Conservation (phyloP, 23 tunicate species). For the Ciona savignyi region DNA sequence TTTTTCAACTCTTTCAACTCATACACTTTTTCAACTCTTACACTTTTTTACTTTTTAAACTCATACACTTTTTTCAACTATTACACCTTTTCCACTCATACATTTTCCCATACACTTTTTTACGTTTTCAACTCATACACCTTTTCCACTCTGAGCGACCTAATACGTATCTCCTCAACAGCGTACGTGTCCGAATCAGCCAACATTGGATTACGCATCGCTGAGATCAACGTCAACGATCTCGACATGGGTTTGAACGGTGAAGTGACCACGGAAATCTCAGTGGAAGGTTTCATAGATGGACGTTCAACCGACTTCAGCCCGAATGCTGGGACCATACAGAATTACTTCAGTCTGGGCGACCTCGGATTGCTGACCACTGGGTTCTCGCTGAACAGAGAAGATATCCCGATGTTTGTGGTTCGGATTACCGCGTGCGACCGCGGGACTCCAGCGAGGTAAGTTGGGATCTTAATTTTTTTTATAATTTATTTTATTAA, state of each 20-base stretch:
- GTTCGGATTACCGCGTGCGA: constrained; percentile 68
- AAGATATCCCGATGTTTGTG: constrained; percentile 20
- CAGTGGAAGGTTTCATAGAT: constrained; percentile 3
- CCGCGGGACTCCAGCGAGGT: constrained; percentile 28
- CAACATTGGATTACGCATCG: constrained; percentile 41
- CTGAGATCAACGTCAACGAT: constrained; percentile 42
- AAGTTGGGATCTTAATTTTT: not conserved
- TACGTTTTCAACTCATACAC: no score
- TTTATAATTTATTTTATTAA: not conserved
- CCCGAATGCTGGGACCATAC: not conserved
- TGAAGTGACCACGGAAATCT: constrained; percentile 18
- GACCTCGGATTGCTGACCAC: constrained; percentile 42
- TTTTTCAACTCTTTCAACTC: not conserved
- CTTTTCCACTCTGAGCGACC: no score
- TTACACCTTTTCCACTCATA: no score
- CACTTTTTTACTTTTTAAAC: not conserved
- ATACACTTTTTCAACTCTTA: not conserved
- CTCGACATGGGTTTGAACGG: constrained; percentile 56
- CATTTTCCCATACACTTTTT: no score
- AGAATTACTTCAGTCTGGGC: constrained; percentile 22
- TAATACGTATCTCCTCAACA: no score
- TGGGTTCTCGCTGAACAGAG: constrained; percentile 40
- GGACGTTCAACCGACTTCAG: not conserved
- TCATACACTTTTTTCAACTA: no score
- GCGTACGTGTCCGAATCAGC: constrained; percentile 57